Percentiles rank a stretch among this genome's conserved stretches.
phyloP scores from a whole-genome alignment of 2,888 invertebrate genomes.

The Sarcophaga carnaria region DNA sequence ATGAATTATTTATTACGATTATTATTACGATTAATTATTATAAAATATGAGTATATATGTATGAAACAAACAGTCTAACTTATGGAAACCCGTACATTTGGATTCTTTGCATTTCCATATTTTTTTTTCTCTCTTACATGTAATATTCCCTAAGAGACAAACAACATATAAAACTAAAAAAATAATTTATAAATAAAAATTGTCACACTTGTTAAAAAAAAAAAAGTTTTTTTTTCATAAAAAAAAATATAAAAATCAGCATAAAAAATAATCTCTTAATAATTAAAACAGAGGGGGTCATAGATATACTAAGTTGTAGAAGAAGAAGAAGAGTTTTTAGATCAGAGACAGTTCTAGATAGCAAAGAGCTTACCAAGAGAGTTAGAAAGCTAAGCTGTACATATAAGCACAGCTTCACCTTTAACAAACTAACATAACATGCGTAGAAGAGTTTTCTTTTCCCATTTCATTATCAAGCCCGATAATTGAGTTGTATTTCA shows the following conservation, averaged over 20 bases:
- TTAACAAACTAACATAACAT: conserved; percentile 40
- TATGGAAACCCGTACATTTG: conserved; percentile 12
- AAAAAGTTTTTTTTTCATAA: conserved; percentile 37
- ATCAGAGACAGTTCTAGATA: conserved; percentile 1
- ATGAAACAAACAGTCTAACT: conserved; percentile 68
- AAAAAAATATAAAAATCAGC: conserved; percentile 36
- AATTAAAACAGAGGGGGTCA: conserved; percentile 36
- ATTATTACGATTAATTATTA: too few relatives aligned
- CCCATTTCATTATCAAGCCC: conserved; percentile 28
- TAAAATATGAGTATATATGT: conserved; percentile 47
- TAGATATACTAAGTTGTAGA: conserved; percentile 41
- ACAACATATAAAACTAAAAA: conserved; percentile 67
- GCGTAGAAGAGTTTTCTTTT: conserved; percentile 48
- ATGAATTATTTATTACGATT: too few relatives aligned
- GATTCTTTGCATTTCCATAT: conserved; percentile 8
- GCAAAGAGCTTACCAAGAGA: not conserved
- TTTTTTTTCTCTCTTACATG: conserved; percentile 2
- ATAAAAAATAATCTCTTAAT: conserved; percentile 42
- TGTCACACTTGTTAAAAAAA: conserved; percentile 70
- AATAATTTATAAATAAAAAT: conserved; percentile 59
- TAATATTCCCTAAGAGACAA: conserved; percentile 52
- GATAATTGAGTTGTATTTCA: conserved; percentile 41
- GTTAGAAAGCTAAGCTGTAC: not conserved
- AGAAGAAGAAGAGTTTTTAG: not conserved
- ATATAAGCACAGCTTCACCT: not conserved